Evolutionary conservation across 2,797 vertebrate species (phyloP).

Genomic region (Dipus sagitta): DNA sequence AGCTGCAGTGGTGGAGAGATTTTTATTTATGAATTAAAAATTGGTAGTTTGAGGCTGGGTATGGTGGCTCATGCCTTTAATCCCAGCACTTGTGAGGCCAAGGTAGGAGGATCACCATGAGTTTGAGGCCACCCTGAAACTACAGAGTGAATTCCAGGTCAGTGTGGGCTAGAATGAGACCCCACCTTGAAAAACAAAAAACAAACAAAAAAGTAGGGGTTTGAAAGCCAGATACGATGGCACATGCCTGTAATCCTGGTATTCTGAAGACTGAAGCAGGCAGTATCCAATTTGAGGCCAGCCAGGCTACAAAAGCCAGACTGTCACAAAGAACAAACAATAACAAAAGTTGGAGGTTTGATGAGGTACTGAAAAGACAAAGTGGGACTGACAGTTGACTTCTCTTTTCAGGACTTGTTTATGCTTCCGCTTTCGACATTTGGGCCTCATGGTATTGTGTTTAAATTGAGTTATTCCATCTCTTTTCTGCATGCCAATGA

Average conservation of each 20-base stretch:
- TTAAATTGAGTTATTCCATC: conserved; percentile 45
- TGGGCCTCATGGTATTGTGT: conserved; percentile 46
- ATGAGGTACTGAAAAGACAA: conserved; percentile 51
- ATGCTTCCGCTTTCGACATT: conserved; percentile 67
- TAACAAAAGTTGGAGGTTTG: background rate
- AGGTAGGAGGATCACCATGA: background rate
- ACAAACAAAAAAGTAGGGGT: no score
- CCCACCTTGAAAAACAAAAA: no score
- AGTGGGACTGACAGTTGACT: conserved; percentile 31
- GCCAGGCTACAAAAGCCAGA: background rate
- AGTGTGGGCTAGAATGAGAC: no score
- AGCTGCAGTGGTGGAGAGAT: conserved; percentile 37
- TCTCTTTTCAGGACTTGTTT: conserved; percentile 64
- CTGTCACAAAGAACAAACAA: background rate
- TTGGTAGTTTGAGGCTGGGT: background rate
- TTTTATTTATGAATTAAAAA: conserved; percentile 70
- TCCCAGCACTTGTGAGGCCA: background rate
- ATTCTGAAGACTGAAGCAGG: no score
- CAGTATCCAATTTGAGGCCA: background rate
- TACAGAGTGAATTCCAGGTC: no score
- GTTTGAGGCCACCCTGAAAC: background rate
- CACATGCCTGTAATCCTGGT: no score
- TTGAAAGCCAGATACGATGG: no score
- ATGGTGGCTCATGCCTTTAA: background rate
- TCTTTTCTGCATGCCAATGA: conserved; percentile 56